phyloP scores from a whole-genome alignment of 2,113 vertebrate species.

The Dascyllus trimaculatus region DNA sequence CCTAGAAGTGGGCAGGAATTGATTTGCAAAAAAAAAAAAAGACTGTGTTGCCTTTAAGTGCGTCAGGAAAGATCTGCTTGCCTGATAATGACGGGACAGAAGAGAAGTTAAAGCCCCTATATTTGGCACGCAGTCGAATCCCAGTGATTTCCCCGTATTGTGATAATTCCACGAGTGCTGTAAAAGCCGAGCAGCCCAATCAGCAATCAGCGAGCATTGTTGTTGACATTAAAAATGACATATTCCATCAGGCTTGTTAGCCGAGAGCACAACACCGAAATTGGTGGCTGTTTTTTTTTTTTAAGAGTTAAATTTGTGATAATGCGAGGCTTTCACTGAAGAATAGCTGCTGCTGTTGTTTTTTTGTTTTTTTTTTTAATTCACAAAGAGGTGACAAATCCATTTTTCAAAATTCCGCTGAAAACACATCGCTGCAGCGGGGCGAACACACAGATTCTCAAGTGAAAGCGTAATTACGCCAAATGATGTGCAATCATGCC shows the following conservation, averaged over 20 bases:
- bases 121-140: background rate
- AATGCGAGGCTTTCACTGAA: constrained; percentile 33
- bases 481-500: constrained; percentile 69
- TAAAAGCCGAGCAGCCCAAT: constrained; percentile 29
- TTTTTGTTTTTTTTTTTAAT: constrained; percentile 14
- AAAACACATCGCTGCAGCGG: constrained; percentile 41
- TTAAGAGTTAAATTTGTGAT: constrained; percentile 33
- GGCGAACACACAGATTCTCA: constrained; percentile 56
- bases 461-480: constrained; percentile 71
- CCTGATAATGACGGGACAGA: background rate
- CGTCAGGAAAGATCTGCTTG: background rate
- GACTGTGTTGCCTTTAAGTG: constrained; percentile 19
- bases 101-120: background rate
- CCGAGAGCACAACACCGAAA: constrained; percentile 21
- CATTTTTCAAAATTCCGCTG: constrained; percentile 39
- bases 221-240: constrained; percentile 29
- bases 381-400: constrained; percentile 57
- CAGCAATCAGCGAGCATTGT: constrained; percentile 50
- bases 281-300: background rate
- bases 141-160: background rate
- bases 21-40: constrained; percentile 28
- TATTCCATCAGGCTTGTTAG: constrained; percentile 44
- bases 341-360: background rate
- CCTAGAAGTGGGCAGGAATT: constrained; percentile 5
- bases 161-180: constrained; percentile 17